These are phyloP conservation scores for Hermaeophaga mercurialis DNA, from an alignment of 2,888 invertebrate species.

Conservation along the genomic window DNA sequence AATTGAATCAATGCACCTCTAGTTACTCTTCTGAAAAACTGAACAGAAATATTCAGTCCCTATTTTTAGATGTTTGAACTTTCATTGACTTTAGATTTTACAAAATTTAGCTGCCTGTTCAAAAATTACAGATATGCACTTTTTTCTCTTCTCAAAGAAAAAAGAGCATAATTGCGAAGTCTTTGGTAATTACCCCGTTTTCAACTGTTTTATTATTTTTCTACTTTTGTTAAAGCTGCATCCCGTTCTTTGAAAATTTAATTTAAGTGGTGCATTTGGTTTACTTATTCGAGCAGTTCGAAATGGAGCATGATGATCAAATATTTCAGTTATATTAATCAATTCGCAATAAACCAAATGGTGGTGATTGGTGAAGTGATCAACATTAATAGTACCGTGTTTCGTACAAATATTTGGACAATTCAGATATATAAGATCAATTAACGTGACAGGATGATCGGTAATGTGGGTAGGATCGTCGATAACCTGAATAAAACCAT, in stretches of 20 bases:
- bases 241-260: neutral
- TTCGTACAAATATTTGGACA: neutral
- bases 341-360: no score
- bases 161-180: neutral
- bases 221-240: neutral
- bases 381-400: neutral
- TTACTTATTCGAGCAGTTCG: neutral
- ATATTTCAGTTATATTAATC: neutral
- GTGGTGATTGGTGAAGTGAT: no score
- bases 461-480: neutral
- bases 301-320: neutral
- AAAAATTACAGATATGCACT: neutral
- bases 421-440: neutral
- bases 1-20: no score
- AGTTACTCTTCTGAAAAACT: no score
- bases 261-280: neutral
- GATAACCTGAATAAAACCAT: neutral
- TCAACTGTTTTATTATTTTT: neutral
- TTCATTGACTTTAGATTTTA: no score
- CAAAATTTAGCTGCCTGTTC: no score
- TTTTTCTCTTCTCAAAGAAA: neutral
- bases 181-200: neutral
- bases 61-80: no score
- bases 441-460: neutral
- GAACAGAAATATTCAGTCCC: no score